Evolutionary conservation across 2,888 invertebrate species (phyloP).

Genomic region (Tuberolachnus salignus): DNA sequence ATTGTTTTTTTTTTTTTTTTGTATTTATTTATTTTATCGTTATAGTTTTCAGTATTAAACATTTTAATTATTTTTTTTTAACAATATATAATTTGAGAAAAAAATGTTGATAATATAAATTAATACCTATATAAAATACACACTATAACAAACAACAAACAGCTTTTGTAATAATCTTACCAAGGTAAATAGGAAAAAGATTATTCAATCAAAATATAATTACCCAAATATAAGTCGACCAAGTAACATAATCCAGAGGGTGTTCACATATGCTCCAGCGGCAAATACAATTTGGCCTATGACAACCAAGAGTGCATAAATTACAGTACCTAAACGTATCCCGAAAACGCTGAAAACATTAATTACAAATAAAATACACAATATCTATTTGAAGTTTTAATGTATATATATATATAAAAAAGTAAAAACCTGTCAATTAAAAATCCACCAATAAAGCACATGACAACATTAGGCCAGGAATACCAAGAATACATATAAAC

Average conservation of each 20-base stretch:
- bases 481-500: slow-evolving; percentile 90
- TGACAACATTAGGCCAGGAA: slow-evolving; percentile 95
- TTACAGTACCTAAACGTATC: slow-evolving; percentile 86
- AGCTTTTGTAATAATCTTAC: too few relatives aligned
- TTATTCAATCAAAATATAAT: slow-evolving; percentile 60
- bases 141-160: too few relatives aligned
- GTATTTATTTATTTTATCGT: too few relatives aligned
- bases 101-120: too few relatives aligned
- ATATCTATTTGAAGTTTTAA: not conserved
- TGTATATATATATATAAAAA: not conserved
- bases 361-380: not conserved
- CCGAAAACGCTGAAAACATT: slow-evolving; percentile 80
- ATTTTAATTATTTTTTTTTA: too few relatives aligned
- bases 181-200: slow-evolving; percentile 9
- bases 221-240: slow-evolving; percentile 96
- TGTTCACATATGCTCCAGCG: slow-evolving; percentile 76
- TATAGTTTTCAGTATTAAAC: too few relatives aligned
- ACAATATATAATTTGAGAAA: too few relatives aligned
- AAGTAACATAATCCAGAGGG: slow-evolving; percentile 86
- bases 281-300: slow-evolving; percentile 90
- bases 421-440: slow-evolving; percentile 80
- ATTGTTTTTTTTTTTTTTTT: too few relatives aligned
- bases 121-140: too few relatives aligned
- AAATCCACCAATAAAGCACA: slow-evolving; percentile 96
- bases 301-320: slow-evolving; percentile 86